Conservation (phyloP, 2,888 invertebrate genomes). For the Halictus ligatus region DNA sequence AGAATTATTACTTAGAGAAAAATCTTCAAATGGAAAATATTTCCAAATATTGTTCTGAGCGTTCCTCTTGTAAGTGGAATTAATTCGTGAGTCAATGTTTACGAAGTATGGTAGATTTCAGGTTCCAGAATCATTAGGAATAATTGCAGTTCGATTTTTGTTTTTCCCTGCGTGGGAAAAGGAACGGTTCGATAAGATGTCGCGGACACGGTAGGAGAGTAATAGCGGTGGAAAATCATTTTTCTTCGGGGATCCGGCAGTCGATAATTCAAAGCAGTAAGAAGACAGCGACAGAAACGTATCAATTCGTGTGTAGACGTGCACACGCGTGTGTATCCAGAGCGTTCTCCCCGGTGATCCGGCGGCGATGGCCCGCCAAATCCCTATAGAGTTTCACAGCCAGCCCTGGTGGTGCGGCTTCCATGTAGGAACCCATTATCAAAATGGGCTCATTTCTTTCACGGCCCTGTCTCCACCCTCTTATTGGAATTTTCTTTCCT, state of each 20-base stretch:
- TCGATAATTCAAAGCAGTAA: conserved; percentile 76
- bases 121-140: not conserved
- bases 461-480: conserved; percentile 72
- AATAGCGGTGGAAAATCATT: conserved; percentile 55
- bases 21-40: not conserved
- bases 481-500: conserved; percentile 76
- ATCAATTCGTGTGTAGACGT: conserved; percentile 50
- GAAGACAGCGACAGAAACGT: conserved; percentile 43
- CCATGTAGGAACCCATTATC: conserved; percentile 81
- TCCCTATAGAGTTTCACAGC: conserved; percentile 80
- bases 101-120: not conserved
- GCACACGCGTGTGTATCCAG: conserved; percentile 49
- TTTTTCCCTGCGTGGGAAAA: not conserved
- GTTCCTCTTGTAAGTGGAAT: not conserved
- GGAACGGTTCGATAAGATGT: conserved; percentile 13
- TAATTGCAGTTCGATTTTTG: not conserved
- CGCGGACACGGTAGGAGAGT: conserved; percentile 13
- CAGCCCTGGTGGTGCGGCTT: conserved; percentile 72
- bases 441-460: conserved; percentile 82
- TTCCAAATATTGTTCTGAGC: not conserved
- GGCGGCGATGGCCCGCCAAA: conserved; percentile 80
- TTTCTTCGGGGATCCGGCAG: conserved; percentile 71
- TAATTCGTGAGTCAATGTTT: not conserved
- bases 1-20: not conserved
- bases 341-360: conserved; percentile 72